Evolutionary conservation across 2,113 vertebrate species (phyloP), one percentile per base, ranked within the genome.

Genomic region (Oophaga pumilio): DNA sequence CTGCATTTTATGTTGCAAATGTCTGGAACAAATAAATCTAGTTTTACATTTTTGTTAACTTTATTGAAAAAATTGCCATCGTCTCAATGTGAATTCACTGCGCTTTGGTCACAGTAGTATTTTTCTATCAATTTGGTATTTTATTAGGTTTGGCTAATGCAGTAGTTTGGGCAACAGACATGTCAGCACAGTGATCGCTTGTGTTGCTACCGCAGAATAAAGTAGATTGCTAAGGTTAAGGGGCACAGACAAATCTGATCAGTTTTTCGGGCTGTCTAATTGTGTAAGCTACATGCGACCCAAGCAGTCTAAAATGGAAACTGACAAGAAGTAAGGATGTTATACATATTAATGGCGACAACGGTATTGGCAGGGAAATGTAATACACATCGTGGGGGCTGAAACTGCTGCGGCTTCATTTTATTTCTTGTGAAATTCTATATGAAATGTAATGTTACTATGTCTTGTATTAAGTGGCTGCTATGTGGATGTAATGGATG

Each of bases 121-220:
- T 66, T 82, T 66, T 15, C 60, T 7, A 43, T 82, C 60, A 50
- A 24, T 82, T 82, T 82, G n/a, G 18, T 22, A 82, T 82, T 81
- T 82, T 60, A 82, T 82, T 82, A 50, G 33, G 43, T 82, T 82
- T 52, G 80, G 43, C 20, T 64, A 49, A 82, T 64, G 28, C 79
- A 82, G 59, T 82, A 64, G 57, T 57, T 60, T 49, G 20, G 79
- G 50, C 57, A 82, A 43, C 26, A 52, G 50, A 82, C 1, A 64
- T 82, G 60, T 82, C 60, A 82, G 12, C 49, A 64, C 26, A 20
- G 60, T 6, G 13, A 81, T 33, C 28, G 78, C 78, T 20, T 1
- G 28, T 43, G 57, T 60, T 56, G 33, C 24, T 10, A 33, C 17
- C 6, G 28, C 15, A 60, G 57, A 26, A 80, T 20, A 43, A 60